Base-by-base conservation (phyloP, 2,113 vertebrate genomes). In the Paradoxurus hermaphroditus region DNA sequence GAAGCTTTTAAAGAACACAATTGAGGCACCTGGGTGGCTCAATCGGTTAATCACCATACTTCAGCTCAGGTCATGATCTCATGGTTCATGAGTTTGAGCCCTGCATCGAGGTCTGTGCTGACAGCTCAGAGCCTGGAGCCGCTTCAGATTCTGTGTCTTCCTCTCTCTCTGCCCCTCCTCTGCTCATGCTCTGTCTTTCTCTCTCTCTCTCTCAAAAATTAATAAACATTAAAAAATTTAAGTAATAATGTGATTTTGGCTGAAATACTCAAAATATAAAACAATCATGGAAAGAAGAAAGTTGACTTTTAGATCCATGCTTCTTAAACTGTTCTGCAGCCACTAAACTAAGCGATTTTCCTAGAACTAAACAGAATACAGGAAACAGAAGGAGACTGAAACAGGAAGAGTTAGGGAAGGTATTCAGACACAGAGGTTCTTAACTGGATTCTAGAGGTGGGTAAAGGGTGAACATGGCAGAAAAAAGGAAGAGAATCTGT, bases 261-360 rank as follows among this genome's bases (percentile, higher is more conserved):
- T 73, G 2, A 95, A 94, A 41, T 73, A 95, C 9, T 86, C 62
- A 91, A 92, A 82, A 75, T 15, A 65, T 67, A 65, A 94, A 82
- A 95, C 49, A 25, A 39, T 11, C 15, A 21, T 53, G 25, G 29
- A 94, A 89, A 44, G 18, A n/a, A 96, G 13, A 51, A 79, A 27
- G 0, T n/a, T 94, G 59, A 11, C 25, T 59, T 65, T 72, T 53
- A 36, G 5, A 27, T 67, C 34, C 31, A 1, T 73, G 53, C 14
- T 36, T 84, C 94, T 85, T 53, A 84, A 91, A 62, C 29, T 86
- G 39, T 51, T 51, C 12, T 18, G 5, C 82, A 19, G 51, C 19
- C 41, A 91, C 12, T 96, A 86, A 84, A 53, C 29, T 70, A 23
- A 91, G 36, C 49, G 16, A 7, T 65, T 15, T 36, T 53, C 44